phyloP scores from a whole-genome alignment of 2,113 vertebrate species.

The Eleginops maclovinus region DNA sequence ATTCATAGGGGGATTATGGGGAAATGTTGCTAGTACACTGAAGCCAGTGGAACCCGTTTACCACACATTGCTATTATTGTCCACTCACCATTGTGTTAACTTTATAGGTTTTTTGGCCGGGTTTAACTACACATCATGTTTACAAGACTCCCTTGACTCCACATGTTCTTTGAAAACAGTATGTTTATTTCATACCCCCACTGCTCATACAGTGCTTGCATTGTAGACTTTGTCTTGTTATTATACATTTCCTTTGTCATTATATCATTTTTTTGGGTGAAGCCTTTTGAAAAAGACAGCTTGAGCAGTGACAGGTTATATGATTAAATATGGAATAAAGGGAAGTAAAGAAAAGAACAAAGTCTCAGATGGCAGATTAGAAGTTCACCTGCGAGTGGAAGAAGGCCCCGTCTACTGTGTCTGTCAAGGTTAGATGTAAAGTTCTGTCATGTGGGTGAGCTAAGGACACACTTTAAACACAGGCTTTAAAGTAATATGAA shows the following conservation, averaged over 20 bases:
- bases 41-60: background rate
- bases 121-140: background rate
- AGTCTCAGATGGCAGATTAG: constrained; percentile 43
- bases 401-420: constrained; percentile 13
- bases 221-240: background rate
- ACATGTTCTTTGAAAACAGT: background rate
- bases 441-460: constrained; percentile 27
- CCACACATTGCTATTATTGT: constrained; percentile 6
- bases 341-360: constrained; percentile 1
- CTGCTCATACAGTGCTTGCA: background rate
- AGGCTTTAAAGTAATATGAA: constrained; percentile 1
- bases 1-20: constrained; percentile 20
- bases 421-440: constrained; percentile 45
- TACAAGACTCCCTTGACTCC: too few species aligned
- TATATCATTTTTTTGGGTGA: background rate
- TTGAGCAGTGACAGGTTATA: constrained; percentile 8
- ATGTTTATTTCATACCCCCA: background rate
- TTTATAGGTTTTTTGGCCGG: background rate
- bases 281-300: constrained; percentile 4
- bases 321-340: constrained; percentile 12
- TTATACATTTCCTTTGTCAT: constrained; percentile 1
- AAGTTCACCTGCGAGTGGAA: constrained; percentile 50
- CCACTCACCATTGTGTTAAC: background rate
- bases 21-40: constrained; percentile 1
- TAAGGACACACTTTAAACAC: background rate